Evolutionary conservation across 2,113 vertebrate species (phyloP).

Genomic region (Macaca mulatta): DNA sequence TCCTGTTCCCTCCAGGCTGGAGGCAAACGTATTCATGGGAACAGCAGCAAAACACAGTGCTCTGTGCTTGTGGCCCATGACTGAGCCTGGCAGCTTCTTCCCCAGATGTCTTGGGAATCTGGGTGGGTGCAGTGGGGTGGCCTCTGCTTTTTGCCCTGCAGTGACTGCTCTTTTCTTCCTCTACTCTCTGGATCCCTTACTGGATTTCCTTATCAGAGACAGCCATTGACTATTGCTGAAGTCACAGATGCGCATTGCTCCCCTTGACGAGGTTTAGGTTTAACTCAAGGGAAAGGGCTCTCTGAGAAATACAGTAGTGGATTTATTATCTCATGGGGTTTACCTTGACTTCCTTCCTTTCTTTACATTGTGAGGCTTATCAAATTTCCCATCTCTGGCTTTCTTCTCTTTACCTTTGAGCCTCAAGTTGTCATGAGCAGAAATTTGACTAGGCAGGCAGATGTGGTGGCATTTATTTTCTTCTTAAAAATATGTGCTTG

Average conservation of each 20-base stretch:
- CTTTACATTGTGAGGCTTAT: background rate
- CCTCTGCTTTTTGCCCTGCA: background rate
- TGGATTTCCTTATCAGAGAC: background rate
- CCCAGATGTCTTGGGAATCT: background rate
- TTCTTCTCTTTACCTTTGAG: background rate
- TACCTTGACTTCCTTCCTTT: background rate
- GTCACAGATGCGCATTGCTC: background rate
- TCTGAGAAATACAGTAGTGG: background rate
- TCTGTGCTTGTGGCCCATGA: rapidly evolving
- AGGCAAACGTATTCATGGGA: background rate
- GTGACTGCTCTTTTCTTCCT: background rate
- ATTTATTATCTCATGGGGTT: background rate
- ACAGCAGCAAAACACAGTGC: background rate
- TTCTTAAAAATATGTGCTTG: background rate
- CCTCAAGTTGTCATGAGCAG: background rate
- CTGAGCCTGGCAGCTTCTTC: background rate
- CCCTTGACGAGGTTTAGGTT: no score
- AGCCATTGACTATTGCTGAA: no score
- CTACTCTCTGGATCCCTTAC: background rate
- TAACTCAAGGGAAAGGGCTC: no score
- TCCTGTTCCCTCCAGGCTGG: background rate
- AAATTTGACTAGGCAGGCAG: background rate
- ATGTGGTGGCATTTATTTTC: background rate
- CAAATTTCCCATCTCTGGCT: background rate
- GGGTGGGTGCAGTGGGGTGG: background rate